Conservation (phyloP, 2,888 invertebrate species). For the Chymomyza amoena region DNA sequence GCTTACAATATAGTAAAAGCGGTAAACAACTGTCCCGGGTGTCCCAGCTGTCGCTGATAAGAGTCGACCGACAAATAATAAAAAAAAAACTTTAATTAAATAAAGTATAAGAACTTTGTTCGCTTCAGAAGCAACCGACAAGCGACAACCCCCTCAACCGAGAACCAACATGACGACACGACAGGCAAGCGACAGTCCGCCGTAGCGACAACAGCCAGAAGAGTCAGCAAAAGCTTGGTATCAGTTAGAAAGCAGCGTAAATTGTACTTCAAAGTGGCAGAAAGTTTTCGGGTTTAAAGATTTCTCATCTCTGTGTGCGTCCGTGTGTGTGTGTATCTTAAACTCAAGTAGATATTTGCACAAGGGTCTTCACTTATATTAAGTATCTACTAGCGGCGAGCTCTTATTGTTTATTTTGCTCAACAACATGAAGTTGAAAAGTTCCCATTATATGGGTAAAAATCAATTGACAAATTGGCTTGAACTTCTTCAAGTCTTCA, state of each 20-base stretch:
- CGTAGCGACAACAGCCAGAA: not conserved
- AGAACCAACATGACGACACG: not conserved
- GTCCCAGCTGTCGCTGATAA: slow-evolving; percentile 33
- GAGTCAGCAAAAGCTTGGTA: not conserved
- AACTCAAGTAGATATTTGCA: not conserved
- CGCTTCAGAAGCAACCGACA: slow-evolving; percentile 44
- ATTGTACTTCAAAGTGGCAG: slow-evolving; percentile 9
- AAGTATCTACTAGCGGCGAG: not conserved
- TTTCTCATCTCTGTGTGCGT: not conserved
- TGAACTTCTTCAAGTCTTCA: slow-evolving; percentile 60
- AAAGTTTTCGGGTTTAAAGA: slow-evolving; percentile 3
- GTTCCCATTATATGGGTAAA: slow-evolving; percentile 59
- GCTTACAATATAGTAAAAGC: slow-evolving; percentile 39
- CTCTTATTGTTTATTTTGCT: not conserved
- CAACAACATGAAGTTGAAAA: slow-evolving; percentile 6
- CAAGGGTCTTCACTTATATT: not conserved
- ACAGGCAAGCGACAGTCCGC: not conserved
- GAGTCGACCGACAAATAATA: slow-evolving; percentile 9
- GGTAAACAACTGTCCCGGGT: slow-evolving; percentile 66
- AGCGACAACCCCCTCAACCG: not conserved
- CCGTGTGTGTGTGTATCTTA: not conserved
- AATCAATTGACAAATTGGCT: slow-evolving; percentile 58
- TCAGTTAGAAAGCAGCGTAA: not conserved
- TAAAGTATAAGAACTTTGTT: slow-evolving; percentile 67
- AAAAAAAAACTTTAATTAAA: slow-evolving; percentile 66